These are phyloP conservation scores for Phthorimaea operculella DNA, from an alignment of 1,140 invertebrate genomes.

Conservation along the genomic window DNA sequence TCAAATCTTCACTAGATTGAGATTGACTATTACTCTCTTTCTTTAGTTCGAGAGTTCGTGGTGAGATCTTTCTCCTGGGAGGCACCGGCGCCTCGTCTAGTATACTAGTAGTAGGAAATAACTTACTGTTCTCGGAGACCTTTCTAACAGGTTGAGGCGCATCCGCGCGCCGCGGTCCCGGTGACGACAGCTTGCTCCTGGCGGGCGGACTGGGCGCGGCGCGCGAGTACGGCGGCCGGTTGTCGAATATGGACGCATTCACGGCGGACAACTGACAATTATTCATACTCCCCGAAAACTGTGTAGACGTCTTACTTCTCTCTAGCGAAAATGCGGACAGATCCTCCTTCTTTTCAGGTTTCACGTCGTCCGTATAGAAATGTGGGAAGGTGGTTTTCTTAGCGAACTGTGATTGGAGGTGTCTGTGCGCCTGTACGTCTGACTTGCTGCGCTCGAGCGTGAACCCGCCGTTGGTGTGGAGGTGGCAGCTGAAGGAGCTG, in stretches of 20 bases:
- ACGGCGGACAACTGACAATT: constrained; percentile 17
- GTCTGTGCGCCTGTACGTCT: constrained; percentile 49
- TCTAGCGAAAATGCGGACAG: constrained; percentile 35
- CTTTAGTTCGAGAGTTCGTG: constrained; percentile 28
- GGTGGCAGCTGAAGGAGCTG: constrained; percentile 54
- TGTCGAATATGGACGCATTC: constrained; percentile 58
- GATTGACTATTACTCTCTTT: background rate
- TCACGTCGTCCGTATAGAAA: constrained; percentile 33
- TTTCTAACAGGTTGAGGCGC: constrained; percentile 33
- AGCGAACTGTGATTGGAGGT: constrained; percentile 29
- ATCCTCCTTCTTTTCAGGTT: constrained; percentile 17
- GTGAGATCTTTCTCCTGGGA: constrained; percentile 49
- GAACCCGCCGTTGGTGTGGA: constrained; percentile 53
- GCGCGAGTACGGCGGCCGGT: constrained; percentile 46
- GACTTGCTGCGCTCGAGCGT: constrained; percentile 60
- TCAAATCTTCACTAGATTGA: constrained; percentile 2
- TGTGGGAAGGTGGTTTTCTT: constrained; percentile 38
- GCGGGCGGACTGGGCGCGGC: constrained; percentile 61
- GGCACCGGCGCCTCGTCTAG: constrained; percentile 43
- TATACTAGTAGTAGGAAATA: constrained; percentile 38
- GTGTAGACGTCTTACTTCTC: constrained; percentile 58
- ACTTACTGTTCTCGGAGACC: constrained; percentile 36
- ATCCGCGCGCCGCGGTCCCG: constrained; percentile 39
- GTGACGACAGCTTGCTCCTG: constrained; percentile 49
- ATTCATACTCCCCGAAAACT: constrained; percentile 42